Percentiles rank a stretch among this genome's conserved stretches.
Evolutionary conservation across 2,888 invertebrate species (phyloP).

Genomic region (Drymonia ruficornis): DNA sequence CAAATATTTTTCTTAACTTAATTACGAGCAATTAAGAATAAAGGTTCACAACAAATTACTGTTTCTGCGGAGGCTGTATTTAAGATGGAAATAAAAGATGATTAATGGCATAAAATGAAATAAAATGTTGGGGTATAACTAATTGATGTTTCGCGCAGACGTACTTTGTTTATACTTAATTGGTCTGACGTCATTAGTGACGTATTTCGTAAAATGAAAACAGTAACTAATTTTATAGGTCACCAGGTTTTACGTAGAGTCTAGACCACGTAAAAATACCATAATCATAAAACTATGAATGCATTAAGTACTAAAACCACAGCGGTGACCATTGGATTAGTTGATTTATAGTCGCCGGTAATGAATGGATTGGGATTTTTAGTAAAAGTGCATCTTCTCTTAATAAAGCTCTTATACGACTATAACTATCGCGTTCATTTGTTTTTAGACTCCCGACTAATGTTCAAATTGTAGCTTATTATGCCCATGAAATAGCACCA

Average conservation of each 20-base stretch:
- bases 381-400: no score
- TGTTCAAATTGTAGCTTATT: no score
- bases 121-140: constrained; percentile 1
- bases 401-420: no score
- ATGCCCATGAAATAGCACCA: no score
- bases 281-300: neutral
- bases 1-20: neutral
- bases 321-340: neutral
- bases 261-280: neutral
- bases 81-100: constrained; percentile 1
- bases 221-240: neutral
- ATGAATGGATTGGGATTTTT: no score
- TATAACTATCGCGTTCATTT: no score
- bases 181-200: neutral
- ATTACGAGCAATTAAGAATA: neutral
- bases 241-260: neutral
- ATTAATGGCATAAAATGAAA: neutral
- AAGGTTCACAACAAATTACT: neutral
- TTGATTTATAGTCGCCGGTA: neutral
- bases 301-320: neutral
- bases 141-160: constrained; percentile 2
- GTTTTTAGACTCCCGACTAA: no score
- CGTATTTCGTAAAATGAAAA: neutral
- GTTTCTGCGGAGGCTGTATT: neutral
- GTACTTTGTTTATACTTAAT: neutral